Evolutionary conservation across 2,797 vertebrate species (phyloP).

Genomic region (Molossus alvarezi): DNA sequence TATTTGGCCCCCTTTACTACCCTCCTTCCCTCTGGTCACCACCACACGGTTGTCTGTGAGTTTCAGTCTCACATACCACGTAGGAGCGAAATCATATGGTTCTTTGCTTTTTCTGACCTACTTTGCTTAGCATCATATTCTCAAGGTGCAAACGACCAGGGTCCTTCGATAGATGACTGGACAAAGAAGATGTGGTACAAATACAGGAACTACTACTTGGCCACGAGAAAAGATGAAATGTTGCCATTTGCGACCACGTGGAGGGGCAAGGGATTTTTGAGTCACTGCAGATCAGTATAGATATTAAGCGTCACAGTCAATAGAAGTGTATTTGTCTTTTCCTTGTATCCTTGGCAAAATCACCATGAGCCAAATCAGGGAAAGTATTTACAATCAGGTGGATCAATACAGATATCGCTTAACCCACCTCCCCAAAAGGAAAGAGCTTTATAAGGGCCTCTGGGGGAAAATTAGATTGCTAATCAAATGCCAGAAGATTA

Average conservation of each 20-base stretch:
- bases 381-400: neutral
- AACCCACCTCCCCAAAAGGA: neutral
- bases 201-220: neutral
- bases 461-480: constrained; percentile 42
- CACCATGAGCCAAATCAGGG: neutral
- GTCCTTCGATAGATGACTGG: neutral
- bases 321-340: neutral
- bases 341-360: neutral
- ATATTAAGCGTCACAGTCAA: neutral
- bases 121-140: neutral
- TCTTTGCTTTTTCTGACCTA: neutral
- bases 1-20: neutral
- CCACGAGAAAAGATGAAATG: neutral
- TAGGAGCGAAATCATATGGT: neutral
- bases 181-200: neutral
- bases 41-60: neutral
- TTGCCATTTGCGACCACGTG: neutral
- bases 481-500: constrained; percentile 6
- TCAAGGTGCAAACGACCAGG: neutral
- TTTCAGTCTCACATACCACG: neutral
- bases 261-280: neutral
- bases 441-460: neutral
- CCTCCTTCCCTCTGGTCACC: neutral
- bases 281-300: neutral
- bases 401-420: neutral